phyloP scores from a whole-genome alignment of 1,140 invertebrate genomes.

The Alviniconcha marisindica region DNA sequence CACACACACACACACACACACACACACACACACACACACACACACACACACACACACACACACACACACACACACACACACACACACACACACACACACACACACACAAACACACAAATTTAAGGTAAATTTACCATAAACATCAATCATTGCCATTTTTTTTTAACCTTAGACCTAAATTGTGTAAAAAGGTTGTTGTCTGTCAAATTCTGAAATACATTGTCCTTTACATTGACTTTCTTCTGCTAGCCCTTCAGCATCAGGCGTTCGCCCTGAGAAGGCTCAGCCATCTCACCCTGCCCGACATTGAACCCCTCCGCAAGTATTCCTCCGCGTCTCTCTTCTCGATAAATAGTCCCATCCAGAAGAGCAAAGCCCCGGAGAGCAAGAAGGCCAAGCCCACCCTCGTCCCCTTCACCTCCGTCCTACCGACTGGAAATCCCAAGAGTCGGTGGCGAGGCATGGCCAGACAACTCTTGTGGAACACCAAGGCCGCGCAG shows the following conservation, averaged over 20 bases:
- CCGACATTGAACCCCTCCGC: conserved; percentile 36
- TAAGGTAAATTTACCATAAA: no score
- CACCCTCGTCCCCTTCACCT: conserved; percentile 8
- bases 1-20: no score
- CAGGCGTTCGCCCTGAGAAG: conserved; percentile 1
- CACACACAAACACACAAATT: no score
- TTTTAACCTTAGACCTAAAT: no score
- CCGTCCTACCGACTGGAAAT: conserved; percentile 16
- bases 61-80: no score
- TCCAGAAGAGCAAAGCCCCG: background rate
- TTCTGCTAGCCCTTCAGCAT: background rate
- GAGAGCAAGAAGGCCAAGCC: background rate
- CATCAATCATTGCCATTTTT: no score
- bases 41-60: no score
- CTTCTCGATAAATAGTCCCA: conserved; percentile 5
- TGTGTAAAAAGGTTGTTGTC: no score
- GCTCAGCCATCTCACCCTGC: conserved; percentile 19
- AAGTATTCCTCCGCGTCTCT: conserved; percentile 26
- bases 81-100: no score
- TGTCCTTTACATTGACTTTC: no score
- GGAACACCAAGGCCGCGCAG: conserved; percentile 39
- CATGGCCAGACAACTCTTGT: conserved; percentile 38
- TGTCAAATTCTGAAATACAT: no score
- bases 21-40: no score
- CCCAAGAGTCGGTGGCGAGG: conserved; percentile 39